phyloP scores from a whole-genome alignment of 2,888 invertebrate species.

The Stenolophus ochropezus region DNA sequence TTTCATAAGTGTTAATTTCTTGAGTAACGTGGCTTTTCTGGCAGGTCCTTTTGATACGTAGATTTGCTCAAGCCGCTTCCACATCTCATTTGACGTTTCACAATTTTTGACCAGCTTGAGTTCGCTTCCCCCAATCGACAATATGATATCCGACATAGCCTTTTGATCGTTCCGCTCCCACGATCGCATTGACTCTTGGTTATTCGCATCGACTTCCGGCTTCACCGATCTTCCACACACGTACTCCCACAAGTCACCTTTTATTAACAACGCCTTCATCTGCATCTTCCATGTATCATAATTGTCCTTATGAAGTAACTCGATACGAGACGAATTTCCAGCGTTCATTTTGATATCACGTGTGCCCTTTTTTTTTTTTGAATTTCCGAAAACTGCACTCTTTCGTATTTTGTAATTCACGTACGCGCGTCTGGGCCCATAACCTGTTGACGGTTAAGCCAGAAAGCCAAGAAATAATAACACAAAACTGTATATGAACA shows the following conservation, averaged over 20 bases:
- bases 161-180: not conserved
- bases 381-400: not conserved
- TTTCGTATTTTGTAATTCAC: not conserved
- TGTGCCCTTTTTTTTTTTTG: not conserved
- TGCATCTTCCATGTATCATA: conserved; percentile 57
- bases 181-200: not conserved
- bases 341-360: not conserved
- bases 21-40: conserved; percentile 59
- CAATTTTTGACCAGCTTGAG: conserved; percentile 65
- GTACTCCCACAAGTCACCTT: conserved; percentile 50
- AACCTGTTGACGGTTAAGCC: not conserved
- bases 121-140: conserved; percentile 58
- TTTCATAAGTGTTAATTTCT: no score
- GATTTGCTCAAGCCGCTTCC: conserved; percentile 65
- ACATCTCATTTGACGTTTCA: conserved; percentile 62
- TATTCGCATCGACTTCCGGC: conserved; percentile 3
- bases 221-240: conserved; percentile 13
- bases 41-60: conserved; percentile 65
- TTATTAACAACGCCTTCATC: no score
- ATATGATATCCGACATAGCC: conserved; percentile 19
- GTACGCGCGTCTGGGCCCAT: not conserved
- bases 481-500: not conserved
- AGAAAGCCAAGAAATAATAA: not conserved
- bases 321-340: not conserved
- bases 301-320: not conserved